Evolutionary conservation across 2,888 invertebrate genomes (phyloP), one percentile per base, ranked within the genome.

Genomic region (Callyntrura sp.): DNA sequence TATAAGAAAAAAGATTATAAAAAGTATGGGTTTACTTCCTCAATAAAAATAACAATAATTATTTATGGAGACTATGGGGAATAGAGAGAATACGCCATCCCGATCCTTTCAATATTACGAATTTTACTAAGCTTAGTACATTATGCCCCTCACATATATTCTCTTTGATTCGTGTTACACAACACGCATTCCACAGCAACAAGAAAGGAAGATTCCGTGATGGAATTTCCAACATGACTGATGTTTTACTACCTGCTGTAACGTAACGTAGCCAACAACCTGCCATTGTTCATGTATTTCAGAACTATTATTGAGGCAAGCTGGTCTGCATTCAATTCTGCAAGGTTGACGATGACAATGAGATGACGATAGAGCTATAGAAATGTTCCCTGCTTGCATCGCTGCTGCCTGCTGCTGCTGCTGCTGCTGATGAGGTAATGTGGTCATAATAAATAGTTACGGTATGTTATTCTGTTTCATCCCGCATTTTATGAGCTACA

Each of bases 371-470:
- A 25, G 25, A 62, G 62, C 25, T 25, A 11, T 62, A 62, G 11
- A 62, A 62, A 62, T 62, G 62, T n/a, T n/a, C 62, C 23, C 8
- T 62, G 62, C 11, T 11, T 62, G 25, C n/a, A n/a, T n/a, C n/a
- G n/a, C n/a, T n/a, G n/a, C n/a, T n/a, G n/a, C n/a, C n/a, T n/a
- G n/a, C n/a, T n/a, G n/a, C n/a, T n/a, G n/a, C n/a, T 25, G 62
- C 8, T 62, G 23, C 23, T 62, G 62, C 23, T 62, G 62, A 62
- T 62, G 62, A 62, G 62, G 62, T 62, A 62, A 62, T 62, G 62
- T 62, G 62, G 62, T 62, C n/a, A n/a, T n/a, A 62, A 62, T 62
- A 62, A 62, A 62, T 62, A 62, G 62, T 62, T 25, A 62, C 62
- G 25, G 62, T 62, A 25, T 62, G 62, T 23, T 62, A 12, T 11